Conservation (phyloP, 2,797 vertebrate genomes). For the Peromyscus eremicus region DNA sequence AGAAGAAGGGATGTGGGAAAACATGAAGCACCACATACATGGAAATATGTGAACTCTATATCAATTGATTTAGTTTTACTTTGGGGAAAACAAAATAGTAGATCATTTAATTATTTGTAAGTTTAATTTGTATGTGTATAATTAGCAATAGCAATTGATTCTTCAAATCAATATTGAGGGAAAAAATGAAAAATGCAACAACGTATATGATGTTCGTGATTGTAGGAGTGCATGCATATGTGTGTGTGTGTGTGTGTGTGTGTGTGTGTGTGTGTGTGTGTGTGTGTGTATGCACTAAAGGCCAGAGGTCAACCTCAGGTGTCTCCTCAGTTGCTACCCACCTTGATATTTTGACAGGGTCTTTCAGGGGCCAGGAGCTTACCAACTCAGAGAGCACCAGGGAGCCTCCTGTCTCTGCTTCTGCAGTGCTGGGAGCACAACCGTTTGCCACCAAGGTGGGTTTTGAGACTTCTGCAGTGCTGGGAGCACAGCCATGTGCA, state of each 20-base stretch:
- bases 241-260: not conserved
- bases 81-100: not conserved
- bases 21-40: not conserved
- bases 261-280: not conserved
- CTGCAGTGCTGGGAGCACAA: not conserved
- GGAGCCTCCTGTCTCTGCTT: not conserved
- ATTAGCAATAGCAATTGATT: not conserved
- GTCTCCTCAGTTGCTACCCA: not conserved
- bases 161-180: not conserved
- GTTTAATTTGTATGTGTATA: not conserved
- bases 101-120: conserved; percentile 4
- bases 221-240: not conserved
- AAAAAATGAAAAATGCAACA: not conserved
- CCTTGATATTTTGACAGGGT: not conserved
- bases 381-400: not conserved
- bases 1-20: not conserved
- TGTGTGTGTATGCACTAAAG: not conserved
- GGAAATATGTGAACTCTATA: not conserved
- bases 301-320: not conserved
- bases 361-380: too few relatives aligned
- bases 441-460: not conserved
- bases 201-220: too few relatives aligned
- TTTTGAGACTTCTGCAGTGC: not conserved
- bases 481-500: not conserved
- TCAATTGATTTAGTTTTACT: not conserved